Evolutionary conservation across 2,888 invertebrate genomes (phyloP), one percentile per base, ranked within the genome.

Genomic region (Acronicta leporina): DNA sequence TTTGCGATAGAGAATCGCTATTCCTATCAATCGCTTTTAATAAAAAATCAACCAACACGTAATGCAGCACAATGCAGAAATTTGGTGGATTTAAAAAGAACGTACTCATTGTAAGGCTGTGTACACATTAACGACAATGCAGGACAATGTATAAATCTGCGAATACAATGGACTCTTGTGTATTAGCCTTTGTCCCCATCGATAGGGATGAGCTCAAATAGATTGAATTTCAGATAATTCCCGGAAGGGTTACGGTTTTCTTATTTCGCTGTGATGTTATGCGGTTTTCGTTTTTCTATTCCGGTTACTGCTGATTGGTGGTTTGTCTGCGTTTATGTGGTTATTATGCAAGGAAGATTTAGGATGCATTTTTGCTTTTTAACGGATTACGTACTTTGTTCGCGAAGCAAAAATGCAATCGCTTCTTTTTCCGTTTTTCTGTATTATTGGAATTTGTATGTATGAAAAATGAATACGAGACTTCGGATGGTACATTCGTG

Each of bases 211-310:
- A 85, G 86, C 89, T 89, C 88, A 89, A 91, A 91, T 90, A 92
- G 91, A 92, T 92, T 91, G 92, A 90, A 92, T 91, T 89, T 87
- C 87, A 89, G 92, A 92, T 93, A 92, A 92, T 91, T 87, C 88
- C 84, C 72, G 68, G 83, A 85, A 86, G 85, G 86, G 88, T 84
- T 84, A 78, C 74, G 75, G 81, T 87, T 86, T 90, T 92, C 90
- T 90, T 91, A 88, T 91, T 91, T 85, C 67, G 72, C 68, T 77
- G 73, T 75, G 63, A 80, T 81, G 62, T 76, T 75, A 67, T 78
- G 73, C 77, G 81, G 80, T 80, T 82, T 77, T 67, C 51, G 48
- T 67, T 75, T 65, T 76, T 63, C 62, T 70, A 63, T 70, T 57
- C 52, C 61, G 72, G 74, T 77, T 75, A 74, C 70, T 77, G 76